Evolutionary conservation across 2,797 vertebrate genomes (phyloP).

Genomic region (Rhincodon typus): DNA sequence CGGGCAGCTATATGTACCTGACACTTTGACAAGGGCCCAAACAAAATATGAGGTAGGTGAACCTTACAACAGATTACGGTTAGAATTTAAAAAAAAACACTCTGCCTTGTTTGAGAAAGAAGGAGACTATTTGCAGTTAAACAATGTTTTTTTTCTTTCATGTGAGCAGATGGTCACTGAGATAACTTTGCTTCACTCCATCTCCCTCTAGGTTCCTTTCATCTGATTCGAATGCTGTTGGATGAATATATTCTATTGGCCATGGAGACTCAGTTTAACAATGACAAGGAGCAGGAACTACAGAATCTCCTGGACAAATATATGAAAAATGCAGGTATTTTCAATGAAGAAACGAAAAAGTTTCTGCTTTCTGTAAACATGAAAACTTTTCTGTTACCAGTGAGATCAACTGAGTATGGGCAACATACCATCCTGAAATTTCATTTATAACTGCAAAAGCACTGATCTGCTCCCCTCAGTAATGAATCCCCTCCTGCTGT

Average conservation of each 20-base stretch:
- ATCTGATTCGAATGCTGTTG: conserved; percentile 95
- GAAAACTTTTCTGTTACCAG: neutral
- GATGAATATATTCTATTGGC: conserved; percentile 96
- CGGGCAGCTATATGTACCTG: no score
- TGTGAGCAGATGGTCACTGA: conserved; percentile 65
- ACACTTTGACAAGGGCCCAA: conserved; percentile 39
- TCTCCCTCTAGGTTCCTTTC: conserved; percentile 80
- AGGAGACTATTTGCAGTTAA: conserved; percentile 67
- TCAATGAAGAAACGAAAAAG: neutral
- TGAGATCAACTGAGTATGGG: no score
- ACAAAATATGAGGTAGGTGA: conserved; percentile 62
- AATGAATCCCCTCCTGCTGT: no score
- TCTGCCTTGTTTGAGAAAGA: conserved; percentile 59
- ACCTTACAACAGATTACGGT: conserved; percentile 59
- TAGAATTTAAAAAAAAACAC: conserved; percentile 50
- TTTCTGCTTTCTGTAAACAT: neutral
- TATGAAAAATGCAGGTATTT: conserved; percentile 91
- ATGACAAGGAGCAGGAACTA: conserved; percentile 95
- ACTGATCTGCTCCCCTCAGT: no score
- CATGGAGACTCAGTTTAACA: conserved; percentile 97
- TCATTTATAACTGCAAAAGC: no score
- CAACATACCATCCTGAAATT: no score
- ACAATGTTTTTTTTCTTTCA: conserved; percentile 59
- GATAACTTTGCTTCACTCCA: conserved; percentile 54
- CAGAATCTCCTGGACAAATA: conserved; percentile 94